Evolutionary conservation across 1,140 invertebrate species (phyloP).

Genomic region (Scylla paramamosain): DNA sequence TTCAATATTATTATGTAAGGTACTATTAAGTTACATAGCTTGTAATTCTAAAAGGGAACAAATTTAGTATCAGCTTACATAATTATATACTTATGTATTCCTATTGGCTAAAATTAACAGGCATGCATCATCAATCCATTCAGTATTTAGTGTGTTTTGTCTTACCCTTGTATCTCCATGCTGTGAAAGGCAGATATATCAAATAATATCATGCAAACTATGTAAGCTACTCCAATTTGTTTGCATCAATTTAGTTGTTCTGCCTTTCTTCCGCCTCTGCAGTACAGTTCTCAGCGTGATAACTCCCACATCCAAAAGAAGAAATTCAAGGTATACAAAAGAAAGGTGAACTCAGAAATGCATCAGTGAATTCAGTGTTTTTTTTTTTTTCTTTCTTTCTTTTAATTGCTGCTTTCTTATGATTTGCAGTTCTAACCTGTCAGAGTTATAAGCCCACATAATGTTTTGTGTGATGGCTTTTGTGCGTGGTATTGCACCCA

Average conservation of each 20-base stretch:
- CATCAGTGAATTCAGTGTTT: slow-evolving; percentile 61
- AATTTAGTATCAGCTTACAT: background rate
- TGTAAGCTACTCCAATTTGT: slow-evolving; percentile 4
- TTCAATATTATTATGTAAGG: background rate
- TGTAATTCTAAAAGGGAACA: slow-evolving; percentile 9
- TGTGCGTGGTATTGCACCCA: slow-evolving; percentile 47
- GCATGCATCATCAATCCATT: slow-evolving; percentile 1
- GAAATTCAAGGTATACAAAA: slow-evolving; percentile 63
- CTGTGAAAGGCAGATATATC: background rate
- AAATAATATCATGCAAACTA: background rate
- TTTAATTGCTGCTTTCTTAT: slow-evolving; percentile 54
- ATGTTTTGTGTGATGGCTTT: slow-evolving; percentile 47
- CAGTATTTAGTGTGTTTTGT: slow-evolving; percentile 46
- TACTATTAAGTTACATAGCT: background rate
- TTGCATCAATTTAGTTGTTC: slow-evolving; percentile 55
- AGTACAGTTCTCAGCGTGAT: slow-evolving; percentile 70
- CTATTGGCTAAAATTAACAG: background rate
- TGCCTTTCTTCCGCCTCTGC: slow-evolving; percentile 66
- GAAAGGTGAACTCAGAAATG: slow-evolving; percentile 65
- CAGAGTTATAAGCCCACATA: slow-evolving; percentile 38
- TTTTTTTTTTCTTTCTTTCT: background rate
- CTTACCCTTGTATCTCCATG: background rate
- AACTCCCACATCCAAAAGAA: slow-evolving; percentile 62
- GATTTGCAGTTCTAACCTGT: slow-evolving; percentile 58
- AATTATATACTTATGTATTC: background rate